phyloP scores from a whole-genome alignment of 2,888 invertebrate species.

The Zele albiditarsus region DNA sequence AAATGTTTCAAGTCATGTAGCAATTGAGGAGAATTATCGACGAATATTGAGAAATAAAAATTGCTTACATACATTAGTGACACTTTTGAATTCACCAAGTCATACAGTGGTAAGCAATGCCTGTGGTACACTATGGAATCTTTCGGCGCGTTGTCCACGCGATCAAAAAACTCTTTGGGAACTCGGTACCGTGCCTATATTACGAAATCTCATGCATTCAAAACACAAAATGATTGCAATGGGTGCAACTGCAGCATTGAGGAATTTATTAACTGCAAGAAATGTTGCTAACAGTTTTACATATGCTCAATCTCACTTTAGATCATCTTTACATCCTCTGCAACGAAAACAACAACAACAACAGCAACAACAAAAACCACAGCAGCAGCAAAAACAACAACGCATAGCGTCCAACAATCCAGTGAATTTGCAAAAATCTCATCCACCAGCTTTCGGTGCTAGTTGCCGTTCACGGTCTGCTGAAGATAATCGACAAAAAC shows the following conservation, averaged over 20 bases:
- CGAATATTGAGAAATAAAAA: constrained; percentile 86
- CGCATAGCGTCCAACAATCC: not conserved
- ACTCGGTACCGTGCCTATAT: constrained; percentile 90
- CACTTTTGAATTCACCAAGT: constrained; percentile 92
- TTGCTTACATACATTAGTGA: constrained; percentile 88
- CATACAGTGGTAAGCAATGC: constrained; percentile 95
- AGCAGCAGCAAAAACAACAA: not conserved
- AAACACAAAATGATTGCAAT: constrained; percentile 97
- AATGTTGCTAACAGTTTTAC: constrained; percentile 78
- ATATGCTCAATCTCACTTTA: constrained; percentile 14
- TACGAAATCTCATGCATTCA: constrained; percentile 91
- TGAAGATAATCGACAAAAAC: constrained; percentile 10
- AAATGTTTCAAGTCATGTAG: constrained; percentile 94
- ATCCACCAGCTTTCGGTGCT: not conserved
- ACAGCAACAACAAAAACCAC: not conserved
- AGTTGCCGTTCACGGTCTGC: constrained; percentile 19
- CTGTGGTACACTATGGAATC: constrained; percentile 96
- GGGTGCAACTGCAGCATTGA: constrained; percentile 93
- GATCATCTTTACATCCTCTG: not conserved
- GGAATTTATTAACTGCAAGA: constrained; percentile 88
- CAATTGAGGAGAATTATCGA: constrained; percentile 90
- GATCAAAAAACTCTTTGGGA: constrained; percentile 93
- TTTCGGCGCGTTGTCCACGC: constrained; percentile 89
- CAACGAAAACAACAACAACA: not conserved
- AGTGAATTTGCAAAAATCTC: not conserved